Base-by-base conservation (phyloP, 2,888 invertebrate species). In the Scaptomyza cyrtandrae region DNA sequence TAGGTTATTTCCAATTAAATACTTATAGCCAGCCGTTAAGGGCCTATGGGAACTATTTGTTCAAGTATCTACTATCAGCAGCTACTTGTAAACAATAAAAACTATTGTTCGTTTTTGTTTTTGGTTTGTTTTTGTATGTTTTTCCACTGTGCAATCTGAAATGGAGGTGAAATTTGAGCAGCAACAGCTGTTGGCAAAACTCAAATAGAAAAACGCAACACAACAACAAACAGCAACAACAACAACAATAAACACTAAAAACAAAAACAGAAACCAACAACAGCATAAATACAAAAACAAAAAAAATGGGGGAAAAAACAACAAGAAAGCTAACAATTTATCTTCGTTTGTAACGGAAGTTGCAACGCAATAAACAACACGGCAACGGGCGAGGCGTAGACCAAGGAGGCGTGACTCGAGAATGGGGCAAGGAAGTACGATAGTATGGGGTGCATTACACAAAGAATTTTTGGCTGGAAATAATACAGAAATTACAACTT, bases 341-440 rank as follows among this genome's bases (percentile, higher is more conserved):
- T 84, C 84, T 84, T 84, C 84, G 84, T 84, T 84, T 86, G 86
- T 62, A 75, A 71, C 84, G 84, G 88, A 84, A 88, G 84, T 83
- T 84, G 88, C 82, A 82, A 66, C 79, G 86, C 86, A 85, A 87
- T 82, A 82, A 82, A 82, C 82, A 82, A 82, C 88, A 71, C 78
- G 59, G 66, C 72, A 76, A 74, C 55, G 61, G 59, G 60, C 53
- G 58, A 56, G 74, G 63, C 60, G 58, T 60, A 31, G 31, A 46
- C 54, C 29, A 41, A 44, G 50, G 27, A 41, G 64, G 76, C 78
- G 75, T 75, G 61, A 19, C 54, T 24, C n/a, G 54, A 9, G 70
- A 57, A 62, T 53, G 59, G 59, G 50, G 10, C 41, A 16, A 16
- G 41, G 41, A 41, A 41, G 41, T 41, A 10, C 82, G 39, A 62